Base-by-base conservation (phyloP, 1,140 invertebrate genomes). In the Gonatopus flavifemur region DNA sequence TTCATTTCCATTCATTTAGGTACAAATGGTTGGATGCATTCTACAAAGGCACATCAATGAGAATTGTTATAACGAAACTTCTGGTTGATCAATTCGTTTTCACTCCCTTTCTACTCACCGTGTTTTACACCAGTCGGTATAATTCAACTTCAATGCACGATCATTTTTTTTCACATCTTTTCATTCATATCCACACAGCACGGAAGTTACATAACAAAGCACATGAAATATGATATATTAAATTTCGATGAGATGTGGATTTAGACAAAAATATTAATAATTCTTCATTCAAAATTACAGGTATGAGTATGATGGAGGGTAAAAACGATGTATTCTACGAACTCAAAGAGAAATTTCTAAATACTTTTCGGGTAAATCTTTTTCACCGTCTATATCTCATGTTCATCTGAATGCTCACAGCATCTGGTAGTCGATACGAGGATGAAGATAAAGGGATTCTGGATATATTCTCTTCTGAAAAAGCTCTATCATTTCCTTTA, bases 61-160 rank as follows among this genome's bases (percentile, higher is more conserved):
- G 77, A 59, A 82, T 82, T 0, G 82, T 91, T 3, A 57, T 83
- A 0, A 84, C 83, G 49, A 93, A 93, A 76, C 73, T 91, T 13
- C 57, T 86, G 0, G 64, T 84, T n/a, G 90, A 93, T 66, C 90
- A 92, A 72, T 86, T 90, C 60, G 44, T 89, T 2, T 80, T 90
- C 57, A 90, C 89, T 2, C 88, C 90, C 1, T 78, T 81, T 8
- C 69, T 91, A 20, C 65, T 90, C 12, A 80, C 82, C 0, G 63
- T 85, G 1, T 92, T 92, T 64, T 91, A 84, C 69, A 81, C 82
- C 3, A 81, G 88, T 89, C 66, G 80, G 82, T 80, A 55, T 57
- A 20, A 19, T 31, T 22, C n/a, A n/a, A 25, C 25, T 36, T 31
- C 12, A 8, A 1, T 33, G 5, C 32, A 28, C 6, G 25, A 28